These are phyloP conservation scores for Cebidichthys violaceus DNA, from an alignment of 2,113 vertebrate species.

Conservation along the genomic window DNA sequence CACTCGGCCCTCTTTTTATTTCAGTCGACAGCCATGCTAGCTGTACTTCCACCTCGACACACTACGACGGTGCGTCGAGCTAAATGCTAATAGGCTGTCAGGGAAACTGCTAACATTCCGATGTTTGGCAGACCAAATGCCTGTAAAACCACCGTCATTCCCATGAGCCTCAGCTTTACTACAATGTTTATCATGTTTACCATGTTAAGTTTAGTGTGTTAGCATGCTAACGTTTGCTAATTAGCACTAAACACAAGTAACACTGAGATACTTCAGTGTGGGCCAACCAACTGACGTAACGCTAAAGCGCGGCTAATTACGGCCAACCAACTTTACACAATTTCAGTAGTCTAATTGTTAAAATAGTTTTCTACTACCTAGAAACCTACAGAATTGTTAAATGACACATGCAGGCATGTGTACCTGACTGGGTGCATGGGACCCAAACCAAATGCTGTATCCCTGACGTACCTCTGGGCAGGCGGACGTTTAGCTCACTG, in stretches of 20 bases:
- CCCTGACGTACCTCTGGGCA: conserved; percentile 80
- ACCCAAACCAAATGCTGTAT: conserved; percentile 3
- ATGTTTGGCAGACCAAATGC: too few relatives aligned
- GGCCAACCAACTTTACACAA: not conserved
- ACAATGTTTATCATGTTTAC: not conserved
- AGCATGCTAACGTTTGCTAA: not conserved
- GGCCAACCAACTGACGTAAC: not conserved
- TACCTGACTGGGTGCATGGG: not conserved
- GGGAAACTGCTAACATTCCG: not conserved
- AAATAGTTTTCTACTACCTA: not conserved
- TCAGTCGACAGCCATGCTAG: not conserved
- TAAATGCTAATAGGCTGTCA: not conserved
- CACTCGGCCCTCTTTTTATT: too few relatives aligned
- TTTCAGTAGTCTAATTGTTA: not conserved
- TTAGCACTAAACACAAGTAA: not conserved
- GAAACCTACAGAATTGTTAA: not conserved
- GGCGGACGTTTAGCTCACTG: conserved; percentile 86
- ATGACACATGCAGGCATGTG: not conserved
- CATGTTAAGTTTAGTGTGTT: not conserved
- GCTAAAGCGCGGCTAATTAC: not conserved
- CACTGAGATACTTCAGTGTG: not conserved
- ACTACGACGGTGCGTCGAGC: not conserved
- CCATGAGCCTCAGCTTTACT: not conserved
- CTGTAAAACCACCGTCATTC: too few relatives aligned
- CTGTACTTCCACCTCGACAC: too few relatives aligned